phyloP scores from a whole-genome alignment of 2,797 vertebrate species.

The Huso huso region DNA sequence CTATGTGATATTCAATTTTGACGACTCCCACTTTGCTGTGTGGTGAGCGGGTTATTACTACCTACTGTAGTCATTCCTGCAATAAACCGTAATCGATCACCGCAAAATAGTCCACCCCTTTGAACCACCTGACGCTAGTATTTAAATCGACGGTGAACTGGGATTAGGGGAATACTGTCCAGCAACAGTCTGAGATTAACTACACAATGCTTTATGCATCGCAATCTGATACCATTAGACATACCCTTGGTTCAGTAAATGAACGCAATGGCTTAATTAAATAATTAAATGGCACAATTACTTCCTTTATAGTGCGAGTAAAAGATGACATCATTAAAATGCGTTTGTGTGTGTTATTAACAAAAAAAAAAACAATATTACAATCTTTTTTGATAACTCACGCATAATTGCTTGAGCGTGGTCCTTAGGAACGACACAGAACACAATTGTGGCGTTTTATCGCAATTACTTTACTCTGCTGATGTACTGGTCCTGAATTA shows the following conservation, averaged over 20 bases:
- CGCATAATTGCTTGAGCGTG: too few species aligned
- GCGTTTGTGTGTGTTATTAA: background rate
- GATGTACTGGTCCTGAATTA: too few species aligned
- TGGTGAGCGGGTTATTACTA: background rate
- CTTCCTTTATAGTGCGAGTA: slow-evolving; percentile 11
- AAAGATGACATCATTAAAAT: slow-evolving; percentile 5
- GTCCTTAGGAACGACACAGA: too few species aligned
- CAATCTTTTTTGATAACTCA: too few species aligned
- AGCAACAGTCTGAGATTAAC: slow-evolving; percentile 47
- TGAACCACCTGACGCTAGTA: slow-evolving; percentile 29
- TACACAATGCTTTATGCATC: slow-evolving; percentile 33
- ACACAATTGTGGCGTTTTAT: too few species aligned
- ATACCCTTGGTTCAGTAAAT: slow-evolving; percentile 34
- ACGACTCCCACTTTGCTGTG: background rate
- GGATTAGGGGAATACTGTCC: slow-evolving; percentile 41
- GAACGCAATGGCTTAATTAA: slow-evolving; percentile 24
- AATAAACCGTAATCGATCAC: background rate
- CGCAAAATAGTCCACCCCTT: background rate
- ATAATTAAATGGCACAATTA: slow-evolving; percentile 3
- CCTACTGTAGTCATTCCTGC: background rate
- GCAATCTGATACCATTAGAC: slow-evolving; percentile 44
- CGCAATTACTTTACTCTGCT: too few species aligned
- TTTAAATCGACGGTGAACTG: slow-evolving; percentile 38
- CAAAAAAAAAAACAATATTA: too few species aligned
- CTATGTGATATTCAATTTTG: background rate